Conservation (phyloP, 2,797 vertebrate genomes). For the Lophius americanus region DNA sequence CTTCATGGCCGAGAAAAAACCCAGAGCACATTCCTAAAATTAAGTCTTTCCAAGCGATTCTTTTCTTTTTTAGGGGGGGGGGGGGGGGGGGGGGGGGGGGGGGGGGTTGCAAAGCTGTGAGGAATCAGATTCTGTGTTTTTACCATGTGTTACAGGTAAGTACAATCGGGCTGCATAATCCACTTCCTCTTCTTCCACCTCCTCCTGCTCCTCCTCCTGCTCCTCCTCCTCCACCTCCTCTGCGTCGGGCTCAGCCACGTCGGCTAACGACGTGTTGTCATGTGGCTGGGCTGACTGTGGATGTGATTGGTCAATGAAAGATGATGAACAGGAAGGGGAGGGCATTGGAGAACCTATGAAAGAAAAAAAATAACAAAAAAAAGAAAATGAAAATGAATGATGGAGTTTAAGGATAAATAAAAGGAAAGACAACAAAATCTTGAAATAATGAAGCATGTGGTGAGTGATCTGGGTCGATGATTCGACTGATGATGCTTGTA, state of each 20-base stretch:
- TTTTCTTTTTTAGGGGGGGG: no score
- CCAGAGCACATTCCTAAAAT: no score
- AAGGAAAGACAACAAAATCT: constrained; percentile 26
- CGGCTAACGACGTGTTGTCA: constrained; percentile 12
- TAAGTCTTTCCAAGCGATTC: no score
- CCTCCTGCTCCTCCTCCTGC: constrained; percentile 55
- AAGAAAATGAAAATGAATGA: constrained; percentile 30
- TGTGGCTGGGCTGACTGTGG: constrained; percentile 63
- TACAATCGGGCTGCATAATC: constrained; percentile 70
- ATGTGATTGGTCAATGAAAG: constrained; percentile 78
- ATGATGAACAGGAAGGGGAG: constrained; percentile 74
- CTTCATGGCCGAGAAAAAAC: not conserved
- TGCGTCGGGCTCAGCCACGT: constrained; percentile 58
- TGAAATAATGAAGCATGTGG: not conserved
- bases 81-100: no score
- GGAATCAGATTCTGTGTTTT: constrained; percentile 29
- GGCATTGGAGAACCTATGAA: constrained; percentile 76
- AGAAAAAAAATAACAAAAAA: constrained; percentile 49
- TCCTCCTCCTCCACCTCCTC: constrained; percentile 65
- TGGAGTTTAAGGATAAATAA: constrained; percentile 37
- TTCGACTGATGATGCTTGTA: not conserved
- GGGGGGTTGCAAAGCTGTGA: no score
- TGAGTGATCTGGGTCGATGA: constrained; percentile 14
- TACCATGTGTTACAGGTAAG: constrained; percentile 74
- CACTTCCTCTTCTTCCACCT: constrained; percentile 45